Evolutionary conservation across 37 sponge, comb jelly and placozoan species (phyloP), one percentile per base, ranked within the genome.

Genomic region (Hexactinellida sp.): DNA sequence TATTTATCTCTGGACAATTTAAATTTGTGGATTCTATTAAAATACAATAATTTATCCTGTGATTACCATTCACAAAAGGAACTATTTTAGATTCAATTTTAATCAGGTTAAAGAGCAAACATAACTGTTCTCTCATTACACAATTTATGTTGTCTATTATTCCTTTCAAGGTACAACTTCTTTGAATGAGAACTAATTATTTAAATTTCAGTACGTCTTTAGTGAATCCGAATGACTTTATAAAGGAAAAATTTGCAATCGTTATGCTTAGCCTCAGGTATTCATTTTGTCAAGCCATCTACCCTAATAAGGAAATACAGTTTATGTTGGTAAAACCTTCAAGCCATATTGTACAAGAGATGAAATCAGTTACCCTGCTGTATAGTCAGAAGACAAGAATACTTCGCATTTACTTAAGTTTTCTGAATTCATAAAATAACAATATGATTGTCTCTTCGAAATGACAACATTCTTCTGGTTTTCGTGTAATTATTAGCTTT

Each of bases 401-500:
- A 63, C 28, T 63, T 47, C 52, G 52, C 76, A 63, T 10, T 63
- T n/a, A 23, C 19, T 63, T 10, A 63, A n/a, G 76, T 32, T 47
- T 63, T 63, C 76, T 23, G 76, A 63, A 63, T 32, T 63, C 76
- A 25, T 63, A 63, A 63, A 63, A 63, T 63, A 7, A 23, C n/a
- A 7, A 63, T 10, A 63, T 63, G 76, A 63, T 63, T 28, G 76
- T 63, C 21, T 63, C 30, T 63, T 63, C 76, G 30, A 63, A 63
- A 25, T 63, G 21, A n/a, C 30, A 63, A 63, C 76, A 63, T 63
- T 63, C 34, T 63, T 63, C 76, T 63, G 76, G 76, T 63, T 47
- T 63, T 21, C 25, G 25, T 63, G 21, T 63, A n/a, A n/a, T 25
- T 25, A 63, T 63, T 63, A 63, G 76, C 76, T 28, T 63, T 63